Base-by-base conservation (phyloP, 2,113 vertebrate genomes). In the Psettodes erumei region DNA sequence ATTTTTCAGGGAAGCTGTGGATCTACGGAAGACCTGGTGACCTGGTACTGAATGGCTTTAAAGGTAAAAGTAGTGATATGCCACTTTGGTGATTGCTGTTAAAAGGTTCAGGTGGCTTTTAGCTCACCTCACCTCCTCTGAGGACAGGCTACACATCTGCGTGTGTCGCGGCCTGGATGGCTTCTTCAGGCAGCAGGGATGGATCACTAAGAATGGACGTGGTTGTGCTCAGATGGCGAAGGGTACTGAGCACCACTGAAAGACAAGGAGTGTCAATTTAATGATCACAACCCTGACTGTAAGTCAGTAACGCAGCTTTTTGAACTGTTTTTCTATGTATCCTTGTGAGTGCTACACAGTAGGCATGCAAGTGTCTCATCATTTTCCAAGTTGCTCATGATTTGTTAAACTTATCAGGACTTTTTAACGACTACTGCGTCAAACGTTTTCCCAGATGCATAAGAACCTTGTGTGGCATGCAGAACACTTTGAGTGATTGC, bases 121-220 rank as follows among this genome's bases (percentile, higher is more conserved):
- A 38, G 15, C 50, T 50, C 15, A 48, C 56, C 38, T 71, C 63
- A 45, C 40, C 35, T 56, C 45, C 35, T 60, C 56, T 42, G 40
- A 69, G 28, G 30, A 9, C 12, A 53, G 62, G 74, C 91, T 95
- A 95, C 43, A 91, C 87, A 38, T 95, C 92, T 8, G 89, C 80
- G 68, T 90, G 91, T 10, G 59, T 55, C 38, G 95, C 93, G 0
- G 96, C 96, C 83, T 96, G 90, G 0, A 85, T 82, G 0, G 97
- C 97, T 93, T 99, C 96, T 65, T 97, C 94, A 0, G 94, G 96
- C 85, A 99, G 94, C 78, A 86, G 66, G 0, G 93, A 87, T 0
- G 98, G 97, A 72, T 99, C 94, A 0, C 91, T 94, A 38, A 99
- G 94, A 51, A 99, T 92, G 48, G 96, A 96, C 0, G 97, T 99